Evolutionary conservation across 2,888 invertebrate genomes (phyloP).

Genomic region (Eudasyphora cyanicolor): DNA sequence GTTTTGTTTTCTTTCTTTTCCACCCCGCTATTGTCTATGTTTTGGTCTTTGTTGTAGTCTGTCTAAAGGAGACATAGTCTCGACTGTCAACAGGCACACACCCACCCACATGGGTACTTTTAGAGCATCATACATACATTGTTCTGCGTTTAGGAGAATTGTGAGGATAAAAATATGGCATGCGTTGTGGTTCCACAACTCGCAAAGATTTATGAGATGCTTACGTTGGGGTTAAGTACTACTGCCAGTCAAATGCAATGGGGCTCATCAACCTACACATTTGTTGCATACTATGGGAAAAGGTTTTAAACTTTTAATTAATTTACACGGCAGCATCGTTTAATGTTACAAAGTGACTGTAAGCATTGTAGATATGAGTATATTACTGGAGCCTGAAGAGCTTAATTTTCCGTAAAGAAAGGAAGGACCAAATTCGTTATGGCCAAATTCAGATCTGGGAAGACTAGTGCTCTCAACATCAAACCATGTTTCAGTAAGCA

Average conservation of each 20-base stretch:
- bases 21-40: background rate
- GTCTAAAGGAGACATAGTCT: background rate
- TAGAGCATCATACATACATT: constrained; percentile 1
- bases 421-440: too few species aligned
- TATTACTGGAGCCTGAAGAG: background rate
- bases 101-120: background rate
- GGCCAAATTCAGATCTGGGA: too few species aligned
- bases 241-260: constrained; percentile 14
- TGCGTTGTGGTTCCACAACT: background rate
- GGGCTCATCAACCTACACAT: background rate
- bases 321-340: background rate
- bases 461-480: too few species aligned
- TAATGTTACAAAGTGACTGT: too few species aligned
- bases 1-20: background rate
- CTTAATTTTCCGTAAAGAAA: background rate
- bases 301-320: constrained; percentile 14
- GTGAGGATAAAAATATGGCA: background rate
- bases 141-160: constrained; percentile 2
- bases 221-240: constrained; percentile 38
- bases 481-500: too few species aligned
- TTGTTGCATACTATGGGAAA: background rate
- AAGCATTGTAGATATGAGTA: background rate
- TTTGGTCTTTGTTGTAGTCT: background rate
- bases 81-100: background rate
- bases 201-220: constrained; percentile 36